phyloP scores from a whole-genome alignment of 2,888 invertebrate genomes.

The Asteroscopus sphinx region DNA sequence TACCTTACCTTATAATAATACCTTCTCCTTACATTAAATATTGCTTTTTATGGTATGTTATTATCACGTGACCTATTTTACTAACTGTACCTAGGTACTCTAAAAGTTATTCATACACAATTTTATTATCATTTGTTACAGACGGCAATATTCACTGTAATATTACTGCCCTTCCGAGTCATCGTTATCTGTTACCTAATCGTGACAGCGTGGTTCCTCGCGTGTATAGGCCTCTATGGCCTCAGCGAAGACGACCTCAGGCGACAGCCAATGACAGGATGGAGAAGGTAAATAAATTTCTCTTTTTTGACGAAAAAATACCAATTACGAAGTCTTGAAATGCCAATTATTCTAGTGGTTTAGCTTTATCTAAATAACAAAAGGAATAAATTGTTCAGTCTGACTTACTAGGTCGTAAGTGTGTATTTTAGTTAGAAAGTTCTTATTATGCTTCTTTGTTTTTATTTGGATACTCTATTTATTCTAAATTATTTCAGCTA shows the following conservation, averaged over 20 bases:
- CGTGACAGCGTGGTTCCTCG: conserved; percentile 95
- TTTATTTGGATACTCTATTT: neutral
- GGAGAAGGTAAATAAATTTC: conserved; percentile 94
- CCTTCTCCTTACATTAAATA: too few relatives aligned
- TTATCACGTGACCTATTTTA: too few relatives aligned
- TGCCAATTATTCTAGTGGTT: conserved; percentile 31
- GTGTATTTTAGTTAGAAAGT: conserved; percentile 8
- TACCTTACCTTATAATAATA: neutral
- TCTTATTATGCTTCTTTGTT: conserved; percentile 11
- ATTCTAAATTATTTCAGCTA: neutral
- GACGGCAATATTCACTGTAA: conserved; percentile 96
- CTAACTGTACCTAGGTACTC: neutral
- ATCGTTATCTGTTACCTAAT: conserved; percentile 93
- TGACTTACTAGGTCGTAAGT: neutral
- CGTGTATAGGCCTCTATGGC: conserved; percentile 95
- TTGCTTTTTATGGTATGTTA: too few relatives aligned
- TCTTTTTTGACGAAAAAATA: neutral
- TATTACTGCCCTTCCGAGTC: conserved; percentile 95
- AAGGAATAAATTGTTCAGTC: neutral
- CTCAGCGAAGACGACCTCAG: conserved; percentile 94
- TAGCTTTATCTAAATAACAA: conserved; percentile 6
- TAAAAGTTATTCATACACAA: neutral
- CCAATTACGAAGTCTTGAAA: conserved; percentile 40
- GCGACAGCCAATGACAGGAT: conserved; percentile 94
- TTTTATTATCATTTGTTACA: conserved; percentile 86